Conservation (phyloP, 2,888 invertebrate genomes). For the Dynastes grantii region DNA sequence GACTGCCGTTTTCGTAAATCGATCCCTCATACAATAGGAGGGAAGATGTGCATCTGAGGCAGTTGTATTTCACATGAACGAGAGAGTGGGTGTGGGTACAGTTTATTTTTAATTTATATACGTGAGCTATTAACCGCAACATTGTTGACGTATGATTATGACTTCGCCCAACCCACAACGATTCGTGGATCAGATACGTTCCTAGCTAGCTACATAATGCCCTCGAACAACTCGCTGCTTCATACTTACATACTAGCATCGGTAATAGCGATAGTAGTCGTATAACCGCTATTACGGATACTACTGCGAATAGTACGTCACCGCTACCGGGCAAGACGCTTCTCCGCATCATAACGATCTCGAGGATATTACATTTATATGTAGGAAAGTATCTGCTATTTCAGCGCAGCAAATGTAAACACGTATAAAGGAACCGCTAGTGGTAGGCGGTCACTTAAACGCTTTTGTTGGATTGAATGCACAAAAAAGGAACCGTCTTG, state of each 20-base stretch:
- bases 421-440: neutral
- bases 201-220: conserved; percentile 47
- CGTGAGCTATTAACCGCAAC: conserved; percentile 53
- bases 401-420: neutral
- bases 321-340: conserved; percentile 22
- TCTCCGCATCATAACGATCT: conserved; percentile 22
- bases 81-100: conserved; percentile 46
- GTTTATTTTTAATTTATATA: conserved; percentile 50
- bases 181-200: conserved; percentile 52
- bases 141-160: conserved; percentile 53
- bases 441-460: neutral
- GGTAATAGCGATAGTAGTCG: conserved; percentile 9
- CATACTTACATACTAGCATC: neutral
- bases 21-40: conserved; percentile 25
- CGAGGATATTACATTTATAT: neutral
- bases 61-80: conserved; percentile 34
- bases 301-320: conserved; percentile 9
- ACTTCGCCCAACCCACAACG: conserved; percentile 50
- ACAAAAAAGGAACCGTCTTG: conserved; percentile 1
- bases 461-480: neutral
- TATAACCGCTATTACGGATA: neutral
- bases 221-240: conserved; percentile 40
- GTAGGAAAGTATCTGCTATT: conserved; percentile 30
- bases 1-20: conserved; percentile 25
- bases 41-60: conserved; percentile 47